phyloP scores from a whole-genome alignment of 2,797 vertebrate species.

The Danio albolineatus region DNA sequence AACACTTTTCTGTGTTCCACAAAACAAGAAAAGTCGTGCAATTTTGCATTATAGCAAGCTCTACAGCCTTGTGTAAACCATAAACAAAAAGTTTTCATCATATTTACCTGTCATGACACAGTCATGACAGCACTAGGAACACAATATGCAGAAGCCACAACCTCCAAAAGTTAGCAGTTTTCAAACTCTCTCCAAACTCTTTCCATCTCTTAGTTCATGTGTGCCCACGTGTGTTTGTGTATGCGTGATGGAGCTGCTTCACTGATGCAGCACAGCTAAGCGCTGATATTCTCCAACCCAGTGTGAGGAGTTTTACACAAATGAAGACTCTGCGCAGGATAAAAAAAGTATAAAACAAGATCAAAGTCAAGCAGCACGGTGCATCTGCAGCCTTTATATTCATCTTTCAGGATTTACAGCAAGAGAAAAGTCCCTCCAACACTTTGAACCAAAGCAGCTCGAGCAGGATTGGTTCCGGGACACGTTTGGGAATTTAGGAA shows the following conservation, averaged over 20 bases:
- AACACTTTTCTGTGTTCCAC: too few relatives aligned
- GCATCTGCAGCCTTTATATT: conserved; percentile 45
- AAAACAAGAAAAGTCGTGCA: too few relatives aligned
- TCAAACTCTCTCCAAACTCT: conserved; percentile 20
- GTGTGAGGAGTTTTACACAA: conserved; percentile 44
- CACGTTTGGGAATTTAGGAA: conserved; percentile 50
- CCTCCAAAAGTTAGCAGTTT: conserved; percentile 10
- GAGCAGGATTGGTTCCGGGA: conserved; percentile 47
- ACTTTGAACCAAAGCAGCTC: conserved; percentile 49
- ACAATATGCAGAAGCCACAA: conserved; percentile 3
- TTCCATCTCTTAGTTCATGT: neutral
- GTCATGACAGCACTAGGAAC: neutral
- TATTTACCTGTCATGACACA: conserved; percentile 12
- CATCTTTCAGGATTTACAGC: conserved; percentile 41
- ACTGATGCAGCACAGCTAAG: conserved; percentile 28
- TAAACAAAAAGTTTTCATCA: neutral
- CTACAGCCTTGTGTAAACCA: neutral
- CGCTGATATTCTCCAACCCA: conserved; percentile 35
- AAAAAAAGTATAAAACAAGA: conserved; percentile 51
- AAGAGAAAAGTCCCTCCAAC: conserved; percentile 47
- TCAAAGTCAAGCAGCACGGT: conserved; percentile 51
- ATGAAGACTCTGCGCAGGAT: conserved; percentile 41
- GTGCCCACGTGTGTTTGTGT: neutral
- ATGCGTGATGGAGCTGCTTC: neutral
- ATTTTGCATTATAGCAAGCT: too few relatives aligned